A percentile compares a stretch with the other conserved stretches of the same genome.
These are phyloP conservation scores for Cepphus grylle DNA, from an alignment of 2,113 vertebrate genomes.

Conservation along the genomic window DNA sequence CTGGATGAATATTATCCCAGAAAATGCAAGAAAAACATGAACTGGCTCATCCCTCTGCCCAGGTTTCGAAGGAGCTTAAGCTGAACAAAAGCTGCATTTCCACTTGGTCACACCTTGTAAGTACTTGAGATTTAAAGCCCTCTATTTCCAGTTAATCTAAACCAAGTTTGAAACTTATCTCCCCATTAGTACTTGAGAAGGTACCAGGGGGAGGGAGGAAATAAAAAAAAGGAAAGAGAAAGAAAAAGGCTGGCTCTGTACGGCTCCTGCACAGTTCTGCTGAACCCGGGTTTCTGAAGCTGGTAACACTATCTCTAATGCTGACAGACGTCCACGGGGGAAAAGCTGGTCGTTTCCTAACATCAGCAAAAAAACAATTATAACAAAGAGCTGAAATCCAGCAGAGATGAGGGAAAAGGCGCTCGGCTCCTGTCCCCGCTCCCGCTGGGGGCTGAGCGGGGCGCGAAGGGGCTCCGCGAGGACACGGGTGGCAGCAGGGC, in stretches of 20 bases:
- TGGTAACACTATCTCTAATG: constrained; percentile 39
- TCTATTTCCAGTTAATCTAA: constrained; percentile 64
- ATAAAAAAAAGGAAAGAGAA: not conserved
- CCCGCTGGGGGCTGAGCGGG: not conserved
- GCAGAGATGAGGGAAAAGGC: not conserved
- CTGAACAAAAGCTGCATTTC: constrained; percentile 66
- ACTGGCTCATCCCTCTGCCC: constrained; percentile 33
- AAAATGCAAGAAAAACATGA: constrained; percentile 58
- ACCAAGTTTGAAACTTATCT: constrained; percentile 58
- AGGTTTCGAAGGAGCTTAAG: constrained; percentile 45
- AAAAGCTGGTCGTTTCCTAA: not conserved
- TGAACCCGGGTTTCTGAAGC: constrained; percentile 30
- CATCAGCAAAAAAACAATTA: constrained; percentile 32
- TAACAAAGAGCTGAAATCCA: constrained; percentile 8
- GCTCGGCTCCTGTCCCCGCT: rapidly evolving
- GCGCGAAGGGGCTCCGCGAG: not conserved
- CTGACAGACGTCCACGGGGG: constrained; percentile 1
- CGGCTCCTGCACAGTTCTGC: constrained; percentile 3
- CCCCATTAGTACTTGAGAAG: constrained; percentile 52
- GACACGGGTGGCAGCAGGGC: not conserved
- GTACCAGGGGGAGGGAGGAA: not conserved
- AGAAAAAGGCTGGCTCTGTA: not conserved
- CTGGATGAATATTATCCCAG: constrained; percentile 36
- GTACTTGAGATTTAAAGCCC: constrained; percentile 61
- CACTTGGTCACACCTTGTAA: constrained; percentile 70